A percentile compares a stretch with the other conserved stretches of the same genome.
Evolutionary conservation across 1,140 invertebrate genomes (phyloP).

Genomic region (Meteorus sp.): DNA sequence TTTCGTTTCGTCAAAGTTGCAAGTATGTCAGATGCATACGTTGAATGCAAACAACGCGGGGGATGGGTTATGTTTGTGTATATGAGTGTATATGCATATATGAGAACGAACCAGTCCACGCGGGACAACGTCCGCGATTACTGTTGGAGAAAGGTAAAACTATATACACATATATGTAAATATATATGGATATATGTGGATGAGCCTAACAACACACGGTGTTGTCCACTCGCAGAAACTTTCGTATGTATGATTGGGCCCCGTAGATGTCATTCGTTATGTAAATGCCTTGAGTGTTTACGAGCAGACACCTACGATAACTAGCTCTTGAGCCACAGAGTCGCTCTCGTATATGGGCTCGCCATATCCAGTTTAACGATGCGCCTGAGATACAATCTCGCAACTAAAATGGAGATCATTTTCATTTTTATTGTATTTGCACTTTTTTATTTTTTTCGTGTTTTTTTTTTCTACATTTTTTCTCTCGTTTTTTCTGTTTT

Average conservation of each 20-base stretch:
- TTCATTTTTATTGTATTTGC: slow-evolving; percentile 3
- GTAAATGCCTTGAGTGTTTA: slow-evolving; percentile 54
- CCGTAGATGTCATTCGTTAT: slow-evolving; percentile 57
- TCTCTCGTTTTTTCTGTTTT: slow-evolving; percentile 16
- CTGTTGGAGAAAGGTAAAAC: too few species aligned
- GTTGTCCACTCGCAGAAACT: slow-evolving; percentile 3
- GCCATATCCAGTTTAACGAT: slow-evolving; percentile 40
- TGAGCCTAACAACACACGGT: slow-evolving; percentile 11
- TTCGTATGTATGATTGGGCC: slow-evolving; percentile 48
- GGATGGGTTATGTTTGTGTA: neutral
- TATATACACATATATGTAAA: too few species aligned
- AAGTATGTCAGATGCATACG: too few species aligned
- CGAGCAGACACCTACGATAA: slow-evolving; percentile 49
- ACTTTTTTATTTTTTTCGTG: too few species aligned
- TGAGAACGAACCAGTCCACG: neutral
- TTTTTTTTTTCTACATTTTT: slow-evolving; percentile 15
- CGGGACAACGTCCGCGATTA: slow-evolving; percentile 1
- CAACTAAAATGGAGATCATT: slow-evolving; percentile 24
- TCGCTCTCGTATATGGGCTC: slow-evolving; percentile 28
- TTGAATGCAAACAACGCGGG: neutral
- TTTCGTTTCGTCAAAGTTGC: too few species aligned
- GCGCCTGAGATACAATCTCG: slow-evolving; percentile 39
- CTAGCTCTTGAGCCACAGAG: slow-evolving; percentile 36
- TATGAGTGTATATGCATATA: neutral
- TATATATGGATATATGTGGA: slow-evolving; percentile 1